Percentiles rank a stretch among this genome's conserved stretches.
Evolutionary conservation across 2,888 invertebrate genomes (phyloP).

Genomic region (Vannuccia rotundouncinata): DNA sequence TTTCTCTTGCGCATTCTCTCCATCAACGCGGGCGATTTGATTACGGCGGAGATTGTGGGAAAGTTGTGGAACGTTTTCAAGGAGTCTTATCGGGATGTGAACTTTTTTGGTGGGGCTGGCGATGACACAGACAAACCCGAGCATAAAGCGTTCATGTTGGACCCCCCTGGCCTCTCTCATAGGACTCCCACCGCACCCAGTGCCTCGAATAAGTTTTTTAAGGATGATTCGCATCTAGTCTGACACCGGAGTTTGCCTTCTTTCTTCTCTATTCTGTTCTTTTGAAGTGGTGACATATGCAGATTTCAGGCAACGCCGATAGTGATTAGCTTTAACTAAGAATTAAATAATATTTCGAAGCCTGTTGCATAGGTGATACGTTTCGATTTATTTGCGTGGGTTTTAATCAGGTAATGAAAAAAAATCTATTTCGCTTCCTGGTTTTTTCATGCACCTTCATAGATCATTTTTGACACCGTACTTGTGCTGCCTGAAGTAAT

Average conservation of each 20-base stretch:
- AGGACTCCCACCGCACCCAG: constrained; percentile 5
- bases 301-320: too few relatives aligned
- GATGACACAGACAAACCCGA: neutral
- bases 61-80: neutral
- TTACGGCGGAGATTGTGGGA: neutral
- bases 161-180: neutral
- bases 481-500: too few relatives aligned
- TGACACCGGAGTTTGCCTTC: neutral
- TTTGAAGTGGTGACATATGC: too few relatives aligned
- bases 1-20: neutral
- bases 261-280: too few relatives aligned
- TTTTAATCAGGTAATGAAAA: too few relatives aligned
- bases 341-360: too few relatives aligned
- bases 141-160: neutral
- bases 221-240: constrained; percentile 2
- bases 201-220: neutral
- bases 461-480: too few relatives aligned
- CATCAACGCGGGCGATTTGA: neutral
- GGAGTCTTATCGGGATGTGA: neutral
- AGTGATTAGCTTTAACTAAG: too few relatives aligned
- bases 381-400: too few relatives aligned
- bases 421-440: too few relatives aligned
- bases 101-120: neutral
- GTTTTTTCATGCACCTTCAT: too few relatives aligned
- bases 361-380: too few relatives aligned